Evolutionary conservation across 1,140 invertebrate genomes (phyloP).

Genomic region (Ganaspis sp.): DNA sequence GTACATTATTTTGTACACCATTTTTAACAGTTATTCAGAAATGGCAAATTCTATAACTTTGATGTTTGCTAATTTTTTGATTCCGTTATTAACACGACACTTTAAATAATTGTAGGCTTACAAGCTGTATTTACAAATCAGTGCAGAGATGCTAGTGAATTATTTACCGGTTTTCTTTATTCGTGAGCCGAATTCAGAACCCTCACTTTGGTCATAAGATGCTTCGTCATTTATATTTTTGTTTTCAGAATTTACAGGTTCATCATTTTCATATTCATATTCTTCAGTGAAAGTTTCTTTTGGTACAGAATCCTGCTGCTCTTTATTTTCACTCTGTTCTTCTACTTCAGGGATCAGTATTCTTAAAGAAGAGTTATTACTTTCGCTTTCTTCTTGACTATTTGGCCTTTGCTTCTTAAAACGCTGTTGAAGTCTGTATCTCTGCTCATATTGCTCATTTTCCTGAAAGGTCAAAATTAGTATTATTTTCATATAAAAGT

Average conservation of each 20-base stretch:
- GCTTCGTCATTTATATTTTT: neutral
- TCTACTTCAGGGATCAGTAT: slow-evolving; percentile 74
- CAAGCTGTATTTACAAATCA: neutral
- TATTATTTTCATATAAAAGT: neutral
- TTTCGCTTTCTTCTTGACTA: slow-evolving; percentile 38
- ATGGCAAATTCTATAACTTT: no score
- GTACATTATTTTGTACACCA: no score
- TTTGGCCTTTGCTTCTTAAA: slow-evolving; percentile 45
- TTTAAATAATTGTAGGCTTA: neutral
- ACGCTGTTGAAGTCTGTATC: slow-evolving; percentile 42
- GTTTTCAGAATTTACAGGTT: slow-evolving; percentile 35
- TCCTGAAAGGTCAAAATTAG: neutral
- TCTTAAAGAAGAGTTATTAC: slow-evolving; percentile 64
- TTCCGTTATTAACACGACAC: neutral
- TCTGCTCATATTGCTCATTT: slow-evolving; percentile 41
- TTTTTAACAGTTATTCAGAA: no score
- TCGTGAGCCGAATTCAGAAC: slow-evolving; percentile 61
- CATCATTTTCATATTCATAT: slow-evolving; percentile 66
- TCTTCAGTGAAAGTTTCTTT: slow-evolving; percentile 56
- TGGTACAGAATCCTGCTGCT: slow-evolving; percentile 23
- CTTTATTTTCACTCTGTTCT: slow-evolving; percentile 54
- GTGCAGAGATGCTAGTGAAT: neutral
- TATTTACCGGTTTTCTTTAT: slow-evolving; percentile 44
- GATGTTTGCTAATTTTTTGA: neutral
- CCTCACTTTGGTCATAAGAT: slow-evolving; percentile 43